Evolutionary conservation across 2,888 invertebrate species (phyloP), one percentile per base, ranked within the genome.

Genomic region (Blastobasis adustella): DNA sequence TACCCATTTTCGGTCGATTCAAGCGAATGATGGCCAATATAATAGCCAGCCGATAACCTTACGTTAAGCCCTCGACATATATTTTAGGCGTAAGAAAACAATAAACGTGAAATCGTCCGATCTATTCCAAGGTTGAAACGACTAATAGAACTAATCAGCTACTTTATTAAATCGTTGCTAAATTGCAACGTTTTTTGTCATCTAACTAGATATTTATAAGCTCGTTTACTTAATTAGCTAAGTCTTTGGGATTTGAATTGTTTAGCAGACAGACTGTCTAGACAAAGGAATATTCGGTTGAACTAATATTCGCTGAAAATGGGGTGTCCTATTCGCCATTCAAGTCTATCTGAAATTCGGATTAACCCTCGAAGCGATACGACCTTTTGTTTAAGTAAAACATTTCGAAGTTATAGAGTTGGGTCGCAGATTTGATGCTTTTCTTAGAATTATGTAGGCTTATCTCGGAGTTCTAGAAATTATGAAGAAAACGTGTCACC

Each of bases 1-100:
- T 49, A 37, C 50, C 53, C 10, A 49, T 54, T 51, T 49, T 51
- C 54, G 54, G 53, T 52, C 57, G 52, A 58, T 53, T 60, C 63
- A 56, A 54, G 58, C 65, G 58, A 65, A 46, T 46, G 68, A 73
- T 66, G 57, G 56, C 53, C 46, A 49, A 48, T 55, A 55, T 42
- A 42, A 7, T 42, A 42, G 10, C 10, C 6, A 39, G 6, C n/a
- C 54, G 60, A 57, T 80, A 85, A 84, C 85, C 86, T 86, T 80
- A 79, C 71, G 52, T 65, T 52, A 56, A 86, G 87, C 87, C 87
- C 87, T 87, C 87, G 87, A 88, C 87, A 88, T 71, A 87, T 86
- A 86, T 87, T 87, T 83, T 74, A 60, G 71, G 66, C 71, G 69
- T 76, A 77, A 81, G 79, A 82, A 82, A 85, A 85, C 83, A 86